Evolutionary conservation across 2,888 invertebrate species (phyloP).

Genomic region (Dicranocentrus wangi): DNA sequence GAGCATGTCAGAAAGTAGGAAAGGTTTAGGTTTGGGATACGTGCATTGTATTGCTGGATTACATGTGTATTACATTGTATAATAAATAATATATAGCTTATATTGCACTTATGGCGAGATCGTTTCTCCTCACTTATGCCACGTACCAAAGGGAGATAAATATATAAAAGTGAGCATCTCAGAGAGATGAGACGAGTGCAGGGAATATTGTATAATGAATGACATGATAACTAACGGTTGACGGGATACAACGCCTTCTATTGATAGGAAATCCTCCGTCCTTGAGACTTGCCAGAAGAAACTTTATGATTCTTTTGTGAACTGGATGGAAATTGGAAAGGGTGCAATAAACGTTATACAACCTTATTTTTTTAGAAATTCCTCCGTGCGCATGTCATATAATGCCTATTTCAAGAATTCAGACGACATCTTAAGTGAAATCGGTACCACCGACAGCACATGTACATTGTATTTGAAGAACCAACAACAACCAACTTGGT

Average conservation of each 20-base stretch:
- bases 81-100: too few species aligned
- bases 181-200: too few species aligned
- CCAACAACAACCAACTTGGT: conserved; percentile 53
- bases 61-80: too few species aligned
- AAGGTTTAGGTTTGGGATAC: too few species aligned
- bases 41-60: too few species aligned
- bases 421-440: too few species aligned
- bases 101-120: neutral
- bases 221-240: conserved; percentile 11
- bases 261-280: conserved; percentile 3
- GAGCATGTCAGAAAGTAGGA: too few species aligned
- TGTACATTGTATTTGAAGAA: too few species aligned
- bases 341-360: conserved; percentile 41
- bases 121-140: conserved; percentile 2
- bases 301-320: neutral
- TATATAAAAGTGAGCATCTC: neutral
- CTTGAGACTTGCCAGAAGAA: conserved; percentile 8
- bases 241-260: neutral
- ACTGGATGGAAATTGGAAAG: conserved; percentile 6
- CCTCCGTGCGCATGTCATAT: too few species aligned
- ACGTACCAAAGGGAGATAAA: conserved; percentile 11
- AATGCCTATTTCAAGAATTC: too few species aligned
- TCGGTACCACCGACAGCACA: too few species aligned
- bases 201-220: too few species aligned
- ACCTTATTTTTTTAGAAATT: conserved; percentile 28